Evolutionary conservation across 2,797 vertebrate species (phyloP).

Genomic region (Poeciliopsis turneri): DNA sequence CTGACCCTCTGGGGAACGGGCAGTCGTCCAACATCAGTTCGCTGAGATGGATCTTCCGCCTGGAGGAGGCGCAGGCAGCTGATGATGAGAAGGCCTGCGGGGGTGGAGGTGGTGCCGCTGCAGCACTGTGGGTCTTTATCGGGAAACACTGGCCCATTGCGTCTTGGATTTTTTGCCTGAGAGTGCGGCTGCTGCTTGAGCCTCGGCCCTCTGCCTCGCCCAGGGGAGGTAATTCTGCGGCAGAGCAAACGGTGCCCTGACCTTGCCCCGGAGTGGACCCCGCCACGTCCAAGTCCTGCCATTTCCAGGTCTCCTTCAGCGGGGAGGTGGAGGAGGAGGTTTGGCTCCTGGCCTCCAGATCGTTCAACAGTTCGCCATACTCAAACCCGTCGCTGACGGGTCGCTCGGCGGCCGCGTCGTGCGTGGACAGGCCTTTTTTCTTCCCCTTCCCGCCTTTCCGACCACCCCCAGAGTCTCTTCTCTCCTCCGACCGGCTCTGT

Average conservation of each 20-base stretch:
- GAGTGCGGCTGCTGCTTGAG: conserved; percentile 75
- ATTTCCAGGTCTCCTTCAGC: conserved; percentile 68
- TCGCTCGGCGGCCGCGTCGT: conserved; percentile 65
- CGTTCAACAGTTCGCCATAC: conserved; percentile 79
- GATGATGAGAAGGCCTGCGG: conserved; percentile 65
- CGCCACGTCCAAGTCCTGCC: conserved; percentile 65
- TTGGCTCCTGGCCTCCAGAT: conserved; percentile 66
- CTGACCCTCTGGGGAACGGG: conserved; percentile 85
- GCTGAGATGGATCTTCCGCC: conserved; percentile 86
- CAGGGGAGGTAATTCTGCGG: conserved; percentile 47
- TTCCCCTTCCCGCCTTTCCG: conserved; percentile 77
- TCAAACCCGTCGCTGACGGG: conserved; percentile 84
- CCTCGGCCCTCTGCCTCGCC: conserved; percentile 73
- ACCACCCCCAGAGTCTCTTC: conserved; percentile 69
- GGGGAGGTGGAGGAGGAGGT: conserved; percentile 67
- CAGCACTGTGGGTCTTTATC: conserved; percentile 77
- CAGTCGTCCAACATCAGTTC: conserved; percentile 89
- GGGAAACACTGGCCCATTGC: conserved; percentile 89
- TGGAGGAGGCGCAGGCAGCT: conserved; percentile 66
- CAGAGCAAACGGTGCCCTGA: conserved; percentile 36
- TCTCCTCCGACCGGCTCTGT: conserved; percentile 84
- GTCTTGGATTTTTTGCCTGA: conserved; percentile 87
- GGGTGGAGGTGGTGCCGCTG: conserved; percentile 34
- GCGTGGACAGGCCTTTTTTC: conserved; percentile 73
- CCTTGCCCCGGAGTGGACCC: conserved; percentile 58